phyloP scores from a whole-genome alignment of 2,113 vertebrate species.

The Pteruthius melanotis region DNA sequence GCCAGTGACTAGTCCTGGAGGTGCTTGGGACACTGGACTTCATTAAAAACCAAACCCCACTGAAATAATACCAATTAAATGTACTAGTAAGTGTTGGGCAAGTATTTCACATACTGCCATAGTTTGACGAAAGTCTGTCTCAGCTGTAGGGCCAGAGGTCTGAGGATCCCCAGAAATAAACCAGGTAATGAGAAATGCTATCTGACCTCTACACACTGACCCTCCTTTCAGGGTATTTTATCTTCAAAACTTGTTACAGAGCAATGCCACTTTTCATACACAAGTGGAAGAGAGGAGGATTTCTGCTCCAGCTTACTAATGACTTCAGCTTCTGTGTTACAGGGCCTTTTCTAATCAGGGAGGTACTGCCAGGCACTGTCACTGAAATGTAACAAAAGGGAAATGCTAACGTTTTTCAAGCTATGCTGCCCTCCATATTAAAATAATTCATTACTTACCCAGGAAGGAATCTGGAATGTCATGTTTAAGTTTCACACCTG shows the following conservation, averaged over 20 bases:
- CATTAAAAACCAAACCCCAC: not conserved
- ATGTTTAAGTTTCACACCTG: constrained; percentile 12
- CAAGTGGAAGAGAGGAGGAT: not conserved
- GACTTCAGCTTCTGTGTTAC: not conserved
- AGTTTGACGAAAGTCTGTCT: not conserved
- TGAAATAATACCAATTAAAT: not conserved
- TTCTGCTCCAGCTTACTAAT: not conserved
- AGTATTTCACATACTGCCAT: not conserved
- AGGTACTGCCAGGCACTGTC: not conserved
- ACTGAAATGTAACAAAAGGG: not conserved
- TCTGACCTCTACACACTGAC: not conserved
- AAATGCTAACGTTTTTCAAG: not conserved
- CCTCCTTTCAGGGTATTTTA: not conserved
- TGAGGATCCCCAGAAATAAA: not conserved
- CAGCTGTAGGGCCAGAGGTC: not conserved
- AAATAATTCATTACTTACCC: not conserved
- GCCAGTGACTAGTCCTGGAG: not conserved
- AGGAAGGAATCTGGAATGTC: not conserved
- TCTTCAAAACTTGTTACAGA: not conserved
- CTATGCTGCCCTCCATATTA: not conserved
- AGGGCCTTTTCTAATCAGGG: not conserved
- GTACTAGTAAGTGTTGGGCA: not conserved
- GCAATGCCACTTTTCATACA: not conserved
- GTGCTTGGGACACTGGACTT: not conserved
- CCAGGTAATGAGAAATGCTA: not conserved